These are phyloP conservation scores for Chaetops frenatus DNA, from an alignment of 2,113 vertebrate genomes.

Conservation along the genomic window DNA sequence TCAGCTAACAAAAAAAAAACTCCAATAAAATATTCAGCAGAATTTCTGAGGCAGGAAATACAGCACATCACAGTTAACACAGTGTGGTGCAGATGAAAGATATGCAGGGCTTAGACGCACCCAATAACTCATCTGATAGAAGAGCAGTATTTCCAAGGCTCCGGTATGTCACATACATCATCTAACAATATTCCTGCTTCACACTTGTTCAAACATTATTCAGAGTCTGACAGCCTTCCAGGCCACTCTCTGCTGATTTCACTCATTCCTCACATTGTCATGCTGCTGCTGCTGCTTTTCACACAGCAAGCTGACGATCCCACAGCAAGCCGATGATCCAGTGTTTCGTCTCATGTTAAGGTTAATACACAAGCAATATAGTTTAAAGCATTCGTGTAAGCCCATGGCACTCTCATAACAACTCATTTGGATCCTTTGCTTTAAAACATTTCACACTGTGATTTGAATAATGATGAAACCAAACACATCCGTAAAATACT, in stretches of 20 bases:
- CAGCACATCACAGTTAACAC: background rate
- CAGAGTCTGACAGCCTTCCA: constrained; percentile 16
- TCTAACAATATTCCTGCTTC: constrained; percentile 13
- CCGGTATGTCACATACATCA: background rate
- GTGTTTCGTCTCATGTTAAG: constrained; percentile 9
- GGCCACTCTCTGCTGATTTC: constrained; percentile 14
- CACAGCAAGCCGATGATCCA: background rate
- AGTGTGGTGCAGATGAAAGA: background rate
- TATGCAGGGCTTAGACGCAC: background rate
- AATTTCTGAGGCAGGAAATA: constrained; percentile 27
- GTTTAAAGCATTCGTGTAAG: constrained; percentile 25
- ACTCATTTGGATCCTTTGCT: background rate
- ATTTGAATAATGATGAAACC: constrained; percentile 51
- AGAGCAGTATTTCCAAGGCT: background rate
- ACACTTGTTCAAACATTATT: constrained; percentile 21
- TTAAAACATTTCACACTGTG: background rate
- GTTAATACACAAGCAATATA: constrained; percentile 23
- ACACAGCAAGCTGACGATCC: background rate
- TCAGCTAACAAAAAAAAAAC: constrained; percentile 3
- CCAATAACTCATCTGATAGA: constrained; percentile 11
- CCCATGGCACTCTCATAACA: constrained; percentile 4
- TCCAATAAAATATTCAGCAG: constrained; percentile 38
- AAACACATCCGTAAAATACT: background rate
- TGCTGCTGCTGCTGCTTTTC: background rate
- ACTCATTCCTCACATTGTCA: background rate